Evolutionary conservation across 2,113 vertebrate genomes (phyloP).

Genomic region (Accipiter virgatus): DNA sequence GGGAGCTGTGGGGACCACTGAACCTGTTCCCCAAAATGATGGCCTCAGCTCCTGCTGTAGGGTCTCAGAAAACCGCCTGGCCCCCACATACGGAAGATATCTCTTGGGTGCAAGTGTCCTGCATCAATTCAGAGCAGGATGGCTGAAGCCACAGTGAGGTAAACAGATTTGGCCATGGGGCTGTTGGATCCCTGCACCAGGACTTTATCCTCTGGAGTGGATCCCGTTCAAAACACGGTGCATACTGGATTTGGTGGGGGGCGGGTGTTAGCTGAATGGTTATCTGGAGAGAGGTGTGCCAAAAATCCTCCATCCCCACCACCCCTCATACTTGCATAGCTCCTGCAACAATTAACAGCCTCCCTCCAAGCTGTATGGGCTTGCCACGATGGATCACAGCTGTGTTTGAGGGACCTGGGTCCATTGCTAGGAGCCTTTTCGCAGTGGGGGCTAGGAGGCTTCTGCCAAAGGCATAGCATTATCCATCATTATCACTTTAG

Average conservation of each 20-base stretch:
- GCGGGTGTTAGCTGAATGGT: background rate
- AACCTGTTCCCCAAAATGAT: background rate
- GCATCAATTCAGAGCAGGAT: background rate
- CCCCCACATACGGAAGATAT: background rate
- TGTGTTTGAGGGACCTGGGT: background rate
- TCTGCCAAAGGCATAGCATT: background rate
- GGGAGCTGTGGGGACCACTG: background rate
- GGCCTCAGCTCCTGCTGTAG: background rate
- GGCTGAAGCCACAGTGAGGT: background rate
- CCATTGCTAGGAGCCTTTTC: background rate
- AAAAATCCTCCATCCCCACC: background rate
- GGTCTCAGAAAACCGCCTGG: background rate
- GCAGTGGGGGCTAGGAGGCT: background rate
- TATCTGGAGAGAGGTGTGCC: background rate
- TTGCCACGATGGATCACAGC: background rate
- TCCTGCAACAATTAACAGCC: background rate
- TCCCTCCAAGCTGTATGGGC: background rate
- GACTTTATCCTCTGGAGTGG: background rate
- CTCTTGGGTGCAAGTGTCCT: background rate
- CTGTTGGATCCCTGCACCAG: background rate
- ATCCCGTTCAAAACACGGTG: background rate
- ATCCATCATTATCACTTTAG: background rate
- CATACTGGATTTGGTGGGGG: background rate
- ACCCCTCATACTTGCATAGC: background rate
- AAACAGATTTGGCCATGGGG: background rate